Evolutionary conservation across 2,113 vertebrate genomes (phyloP), one percentile per base, ranked within the genome.

Genomic region (Ageneiosus marmoratus): DNA sequence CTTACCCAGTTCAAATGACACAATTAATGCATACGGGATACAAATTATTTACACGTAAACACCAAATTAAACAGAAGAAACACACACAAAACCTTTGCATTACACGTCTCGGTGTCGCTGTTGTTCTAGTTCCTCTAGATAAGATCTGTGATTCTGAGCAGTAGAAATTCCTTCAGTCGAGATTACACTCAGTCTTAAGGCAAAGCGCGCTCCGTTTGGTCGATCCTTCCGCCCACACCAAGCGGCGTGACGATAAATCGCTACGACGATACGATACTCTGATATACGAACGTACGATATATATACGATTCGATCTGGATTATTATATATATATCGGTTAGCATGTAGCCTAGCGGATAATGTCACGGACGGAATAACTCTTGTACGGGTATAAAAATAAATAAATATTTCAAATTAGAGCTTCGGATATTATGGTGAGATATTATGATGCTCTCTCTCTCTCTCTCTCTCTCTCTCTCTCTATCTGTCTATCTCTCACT

Each of bases 161-260:
- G 90, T 93, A 41, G 22, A 94, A 93, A 94, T 93, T 93, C 92
- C 93, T 89, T 91, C 90, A 93, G 92, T 93, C 92, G 87, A 91
- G 90, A 93, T 90, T 93, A 94, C 93, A 93, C 91, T 93, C 93
- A 87, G 88, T 86, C 86, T 91, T 95, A 94, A 95, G 94, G 94
- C 94, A 94, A 94, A 93, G 94, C 94, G 93, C 94, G 94, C 93
- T 93, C 91, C 87, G 93, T 94, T 95, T 94, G 94, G 94, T 93
- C 93, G 94, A 91, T 27, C 79, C 75, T 56, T 37, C 93, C 91
- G n/a, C 91, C 93, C 94, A 94, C 92, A 94, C 94, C 12, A 2
- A n/a, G 46, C 16, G 50, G 73, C 4, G 50, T 32, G 73, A 34
- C 27, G 50, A 32, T 74, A 11, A 32, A 51, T 51, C 72, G n/a